Conservation (phyloP, 2,797 vertebrate species). For the Tauraco hartlaubi region DNA sequence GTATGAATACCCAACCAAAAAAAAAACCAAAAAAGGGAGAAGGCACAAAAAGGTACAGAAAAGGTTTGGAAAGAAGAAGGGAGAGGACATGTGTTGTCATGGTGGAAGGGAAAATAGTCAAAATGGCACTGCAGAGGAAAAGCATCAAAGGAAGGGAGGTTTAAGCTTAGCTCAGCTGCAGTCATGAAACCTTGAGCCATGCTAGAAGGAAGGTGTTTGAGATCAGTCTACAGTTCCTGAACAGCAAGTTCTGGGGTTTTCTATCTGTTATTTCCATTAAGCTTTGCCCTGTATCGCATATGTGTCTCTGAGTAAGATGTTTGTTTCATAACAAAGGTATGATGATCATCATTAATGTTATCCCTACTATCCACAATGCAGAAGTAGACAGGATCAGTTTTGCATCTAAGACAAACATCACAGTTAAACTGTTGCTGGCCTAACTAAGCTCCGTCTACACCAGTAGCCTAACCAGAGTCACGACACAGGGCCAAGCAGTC, state of each 20-base stretch:
- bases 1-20: not conserved
- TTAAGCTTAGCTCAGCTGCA: not conserved
- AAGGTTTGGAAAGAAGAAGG: not conserved
- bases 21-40: rapidly evolving
- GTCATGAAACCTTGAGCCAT: not conserved
- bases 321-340: not conserved
- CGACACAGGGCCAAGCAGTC: rapidly evolving
- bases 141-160: not conserved
- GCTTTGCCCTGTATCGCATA: not conserved
- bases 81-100: not conserved
- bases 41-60: not conserved
- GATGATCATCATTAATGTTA: not conserved
- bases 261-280: not conserved
- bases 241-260: not conserved
- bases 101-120: not conserved
- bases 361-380: too few species aligned
- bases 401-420: not conserved
- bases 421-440: not conserved
- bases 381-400: not conserved
- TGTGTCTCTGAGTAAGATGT: not conserved
- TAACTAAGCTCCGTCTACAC: not conserved
- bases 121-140: not conserved
- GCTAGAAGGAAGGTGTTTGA: not conserved
- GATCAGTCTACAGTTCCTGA: not conserved
- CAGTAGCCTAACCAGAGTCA: not conserved